Evolutionary conservation across 1,140 invertebrate species (phyloP), one percentile per base, ranked within the genome.

Genomic region (Drosophila aff.): DNA sequence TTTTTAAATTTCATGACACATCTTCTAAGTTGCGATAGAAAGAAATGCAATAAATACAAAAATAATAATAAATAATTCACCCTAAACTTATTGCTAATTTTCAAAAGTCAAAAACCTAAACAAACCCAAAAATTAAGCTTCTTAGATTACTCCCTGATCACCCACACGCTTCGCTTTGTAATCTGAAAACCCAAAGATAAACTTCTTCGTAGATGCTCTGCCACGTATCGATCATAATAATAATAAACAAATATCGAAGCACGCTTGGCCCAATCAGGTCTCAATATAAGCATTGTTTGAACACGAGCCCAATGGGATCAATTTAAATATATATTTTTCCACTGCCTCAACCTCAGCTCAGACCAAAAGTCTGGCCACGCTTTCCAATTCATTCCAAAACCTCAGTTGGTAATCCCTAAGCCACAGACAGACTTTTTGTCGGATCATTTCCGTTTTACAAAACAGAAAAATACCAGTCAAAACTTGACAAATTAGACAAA

Each of bases 401-500:
- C 21, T 33, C 28, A 36, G 49, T 21, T 23, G 26, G 18, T 43
- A 63, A 67, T 77, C 64, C 62, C 3, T 63, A 74, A 74, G 68
- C 76, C 74, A 46, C 31, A 43, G 47, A 55, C 52, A 55, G 53
- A 38, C 59, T 78, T 77, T 86, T 64, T 80, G 84, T 69, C 62
- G 36, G 77, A 85, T 89, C 81, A 89, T 90, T 89, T 89, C 85
- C 85, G 85, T 85, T 76, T 77, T 68, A 52, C 40, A 18, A 49
- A 41, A 38, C 58, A 11, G 36, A 67, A 55, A 61, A 26, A 47
- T 58, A 55, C 63, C 52, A 50, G 63, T 53, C 75, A 83, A 79
- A 76, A 79, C 60, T 77, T 90, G 81, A 89, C 84, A 89, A 84
- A 84, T 89, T 89, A 79, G 78, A 90, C 85, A 89, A 90, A 90